Base-by-base conservation (phyloP, 2,113 vertebrate genomes). In the Periophthalmus modestus region DNA sequence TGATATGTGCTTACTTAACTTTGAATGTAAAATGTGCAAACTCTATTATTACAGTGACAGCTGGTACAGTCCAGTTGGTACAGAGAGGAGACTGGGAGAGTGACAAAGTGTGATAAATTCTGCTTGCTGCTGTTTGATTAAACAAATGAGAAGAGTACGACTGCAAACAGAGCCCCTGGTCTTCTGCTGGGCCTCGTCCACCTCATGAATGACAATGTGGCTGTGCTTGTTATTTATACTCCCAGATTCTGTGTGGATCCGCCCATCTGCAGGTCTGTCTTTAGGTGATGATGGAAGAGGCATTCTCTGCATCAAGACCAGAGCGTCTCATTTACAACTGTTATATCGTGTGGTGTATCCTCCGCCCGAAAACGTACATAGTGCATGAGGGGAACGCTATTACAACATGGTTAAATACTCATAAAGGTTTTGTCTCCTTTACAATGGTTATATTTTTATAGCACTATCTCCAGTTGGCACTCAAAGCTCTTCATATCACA, bases 201-300 rank as follows among this genome's bases (percentile, higher is more conserved):
- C 75, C 65, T 80, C 80, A 74, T 87, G 88, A 88, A 89, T 91
- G 81, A 81, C 82, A 91, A 89, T 89, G 79, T 84, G 74, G 72
- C 69, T 72, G 47, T 54, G 39, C 50, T 21, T 74, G 69, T 88
- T 90, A 85, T 89, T 85, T 82, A 84, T 87, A 81, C 80, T 78
- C 69, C 55, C 81, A 77, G 86, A 85, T 86, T 87, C 79, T 85
- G 82, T 76, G 69, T 62, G 15, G 77, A 71, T 78, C 85, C 73
- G 81, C 39, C 90, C 73, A 77, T 59, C 77, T 79, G 80, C 75
- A 78, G 73, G 80, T 87, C 82, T 87, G 80, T 85, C 83, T 86
- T 86, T 74, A 80, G 73, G 87, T 59, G 46, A 66, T 63, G 79
- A 88, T 79, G 70, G 73, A 89, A 84, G 73, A 87, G 86, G 83